Percentiles rank a stretch among this genome's conserved stretches.
phyloP scores from a whole-genome alignment of 2,888 invertebrate species.

The Leucophenga montana region DNA sequence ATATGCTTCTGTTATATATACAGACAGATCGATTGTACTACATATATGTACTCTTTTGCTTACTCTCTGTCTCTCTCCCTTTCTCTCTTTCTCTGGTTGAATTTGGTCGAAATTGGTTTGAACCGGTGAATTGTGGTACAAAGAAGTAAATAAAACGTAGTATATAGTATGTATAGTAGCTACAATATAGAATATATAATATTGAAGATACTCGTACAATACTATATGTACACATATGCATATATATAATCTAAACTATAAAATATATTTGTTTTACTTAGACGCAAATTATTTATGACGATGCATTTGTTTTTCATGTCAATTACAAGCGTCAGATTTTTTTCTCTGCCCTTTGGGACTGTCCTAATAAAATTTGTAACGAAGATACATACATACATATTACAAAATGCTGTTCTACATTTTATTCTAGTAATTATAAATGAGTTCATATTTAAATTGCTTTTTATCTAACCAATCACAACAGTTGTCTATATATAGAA shows the following conservation, averaged over 20 bases:
- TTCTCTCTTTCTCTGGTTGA: neutral
- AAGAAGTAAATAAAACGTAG: constrained; percentile 20
- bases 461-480: no score
- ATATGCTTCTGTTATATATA: no score
- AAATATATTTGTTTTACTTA: constrained; percentile 14
- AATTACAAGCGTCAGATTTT: neutral
- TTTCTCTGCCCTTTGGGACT: no score
- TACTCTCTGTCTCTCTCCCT: neutral
- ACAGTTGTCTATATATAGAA: no score
- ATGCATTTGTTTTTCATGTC: constrained; percentile 5
- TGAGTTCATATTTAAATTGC: no score
- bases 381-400: no score
- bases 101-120: constrained; percentile 21
- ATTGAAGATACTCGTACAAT: no score
- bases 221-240: neutral
- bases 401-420: no score
- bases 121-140: constrained; percentile 15
- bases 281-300: constrained; percentile 14
- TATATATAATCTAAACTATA: constrained; percentile 6
- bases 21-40: neutral
- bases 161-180: neutral
- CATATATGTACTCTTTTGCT: neutral
- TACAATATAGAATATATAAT: no score
- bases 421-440: no score
- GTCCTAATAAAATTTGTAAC: no score